These are phyloP conservation scores for Carcinoscorpius rotundicauda DNA, from an alignment of 1,140 invertebrate genomes.

Conservation along the genomic window DNA sequence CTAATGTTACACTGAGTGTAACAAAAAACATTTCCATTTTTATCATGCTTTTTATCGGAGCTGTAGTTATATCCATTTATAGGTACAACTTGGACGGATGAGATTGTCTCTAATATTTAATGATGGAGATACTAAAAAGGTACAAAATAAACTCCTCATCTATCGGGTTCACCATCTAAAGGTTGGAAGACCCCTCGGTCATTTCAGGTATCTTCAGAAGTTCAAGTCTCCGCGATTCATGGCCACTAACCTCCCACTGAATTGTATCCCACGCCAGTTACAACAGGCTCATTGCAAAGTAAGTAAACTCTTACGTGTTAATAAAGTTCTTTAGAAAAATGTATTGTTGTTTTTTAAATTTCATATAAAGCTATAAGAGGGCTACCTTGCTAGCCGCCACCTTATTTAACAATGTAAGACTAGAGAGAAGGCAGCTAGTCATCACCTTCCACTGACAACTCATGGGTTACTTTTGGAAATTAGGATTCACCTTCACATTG, in stretches of 20 bases:
- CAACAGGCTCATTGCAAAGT: conserved; percentile 28
- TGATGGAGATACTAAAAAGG: conserved; percentile 51
- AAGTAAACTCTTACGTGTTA: conserved; percentile 5
- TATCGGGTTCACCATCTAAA: conserved; percentile 24
- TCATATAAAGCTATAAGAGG: neutral
- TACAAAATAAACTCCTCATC: conserved; percentile 33
- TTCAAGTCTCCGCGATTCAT: conserved; percentile 22
- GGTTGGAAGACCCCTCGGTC: conserved; percentile 23
- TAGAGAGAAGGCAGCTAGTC: neutral
- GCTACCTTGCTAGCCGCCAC: neutral
- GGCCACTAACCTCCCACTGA: conserved; percentile 29
- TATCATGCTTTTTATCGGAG: neutral
- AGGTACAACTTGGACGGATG: conserved; percentile 74
- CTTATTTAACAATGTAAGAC: neutral
- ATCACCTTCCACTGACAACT: too few species aligned
- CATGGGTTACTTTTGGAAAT: too few species aligned
- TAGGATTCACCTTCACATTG: too few species aligned
- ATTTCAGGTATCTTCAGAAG: conserved; percentile 15
- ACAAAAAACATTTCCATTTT: too few species aligned
- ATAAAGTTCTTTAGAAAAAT: neutral
- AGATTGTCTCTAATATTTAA: conserved; percentile 61
- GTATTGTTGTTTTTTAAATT: neutral
- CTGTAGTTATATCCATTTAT: conserved; percentile 1
- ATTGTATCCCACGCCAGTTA: conserved; percentile 27
- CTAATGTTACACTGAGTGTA: neutral